A percentile compares a stretch with the other conserved stretches of the same genome.
Conservation (phyloP, 2,113 vertebrate genomes). For the Emydura subglobosa region DNA sequence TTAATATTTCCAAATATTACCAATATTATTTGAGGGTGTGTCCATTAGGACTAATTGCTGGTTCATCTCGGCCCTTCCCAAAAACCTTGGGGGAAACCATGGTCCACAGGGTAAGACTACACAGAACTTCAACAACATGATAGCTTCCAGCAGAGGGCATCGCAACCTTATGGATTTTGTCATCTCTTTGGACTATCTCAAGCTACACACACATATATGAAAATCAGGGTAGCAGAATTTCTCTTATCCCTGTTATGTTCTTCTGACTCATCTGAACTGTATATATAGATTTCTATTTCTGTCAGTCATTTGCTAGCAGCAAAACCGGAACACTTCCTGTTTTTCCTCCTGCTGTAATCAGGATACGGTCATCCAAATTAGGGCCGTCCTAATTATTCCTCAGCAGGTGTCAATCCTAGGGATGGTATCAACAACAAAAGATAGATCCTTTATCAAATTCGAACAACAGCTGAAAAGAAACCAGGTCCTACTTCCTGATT, state of each 20-base stretch:
- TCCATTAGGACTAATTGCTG: neutral
- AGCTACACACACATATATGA: neutral
- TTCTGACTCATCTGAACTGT: slow-evolving; percentile 69
- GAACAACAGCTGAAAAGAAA: slow-evolving; percentile 52
- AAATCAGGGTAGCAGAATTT: neutral
- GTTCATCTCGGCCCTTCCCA: neutral
- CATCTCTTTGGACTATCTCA: neutral
- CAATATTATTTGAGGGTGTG: neutral
- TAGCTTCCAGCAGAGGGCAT: slow-evolving; percentile 80
- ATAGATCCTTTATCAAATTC: slow-evolving; percentile 43
- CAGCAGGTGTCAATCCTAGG: slow-evolving; percentile 79
- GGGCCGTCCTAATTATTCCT: slow-evolving; percentile 79
- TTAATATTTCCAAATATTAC: neutral
- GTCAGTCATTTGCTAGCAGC: slow-evolving; percentile 75
- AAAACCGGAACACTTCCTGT: slow-evolving; percentile 78
- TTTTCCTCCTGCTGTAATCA: slow-evolving; percentile 79
- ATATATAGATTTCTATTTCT: slow-evolving; percentile 78
- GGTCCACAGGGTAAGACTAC: neutral
- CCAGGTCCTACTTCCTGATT: slow-evolving; percentile 50
- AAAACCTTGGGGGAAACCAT: neutral
- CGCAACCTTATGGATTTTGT: neutral
- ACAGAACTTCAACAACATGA: neutral
- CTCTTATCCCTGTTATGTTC: slow-evolving; percentile 26
- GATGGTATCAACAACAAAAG: slow-evolving; percentile 55
- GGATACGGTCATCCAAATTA: slow-evolving; percentile 78